phyloP scores from a whole-genome alignment of 2,888 invertebrate species.

The Eupithecia centaureata region DNA sequence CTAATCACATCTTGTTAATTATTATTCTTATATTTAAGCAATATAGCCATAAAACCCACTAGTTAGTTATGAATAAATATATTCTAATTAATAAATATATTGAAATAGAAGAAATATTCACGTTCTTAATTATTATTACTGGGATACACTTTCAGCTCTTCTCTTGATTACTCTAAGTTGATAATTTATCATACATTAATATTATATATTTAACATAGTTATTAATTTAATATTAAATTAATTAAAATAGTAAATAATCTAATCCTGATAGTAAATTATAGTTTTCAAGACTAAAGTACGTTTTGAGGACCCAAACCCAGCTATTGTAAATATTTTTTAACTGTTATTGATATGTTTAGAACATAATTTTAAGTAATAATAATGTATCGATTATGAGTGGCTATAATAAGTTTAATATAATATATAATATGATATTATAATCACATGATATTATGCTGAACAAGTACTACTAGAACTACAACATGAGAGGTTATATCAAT shows the following conservation, averaged over 20 bases:
- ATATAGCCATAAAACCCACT: slow-evolving; percentile 43
- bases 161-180: slow-evolving; percentile 50
- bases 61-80: no score
- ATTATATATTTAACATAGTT: no score
- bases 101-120: slow-evolving; percentile 42
- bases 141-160: slow-evolving; percentile 72
- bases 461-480: neutral
- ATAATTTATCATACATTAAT: slow-evolving; percentile 18
- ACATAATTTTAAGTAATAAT: slow-evolving; percentile 31
- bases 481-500: neutral
- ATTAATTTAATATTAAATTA: slow-evolving; percentile 21
- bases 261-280: slow-evolving; percentile 23
- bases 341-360: slow-evolving; percentile 37
- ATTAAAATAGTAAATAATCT: slow-evolving; percentile 18
- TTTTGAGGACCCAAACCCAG: slow-evolving; percentile 74
- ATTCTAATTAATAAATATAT: slow-evolving; percentile 39
- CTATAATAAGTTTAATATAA: slow-evolving; percentile 31
- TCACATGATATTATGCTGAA: neutral
- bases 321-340: slow-evolving; percentile 57
- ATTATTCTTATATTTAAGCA: slow-evolving; percentile 3
- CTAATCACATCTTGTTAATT: neutral
- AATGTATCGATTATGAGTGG: slow-evolving; percentile 65
- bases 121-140: slow-evolving; percentile 69
- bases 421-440: neutral
- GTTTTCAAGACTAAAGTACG: slow-evolving; percentile 34